Evolutionary conservation across 2,888 invertebrate genomes (phyloP), one percentile per base, ranked within the genome.

Genomic region (Eupeodes latifasciatus): DNA sequence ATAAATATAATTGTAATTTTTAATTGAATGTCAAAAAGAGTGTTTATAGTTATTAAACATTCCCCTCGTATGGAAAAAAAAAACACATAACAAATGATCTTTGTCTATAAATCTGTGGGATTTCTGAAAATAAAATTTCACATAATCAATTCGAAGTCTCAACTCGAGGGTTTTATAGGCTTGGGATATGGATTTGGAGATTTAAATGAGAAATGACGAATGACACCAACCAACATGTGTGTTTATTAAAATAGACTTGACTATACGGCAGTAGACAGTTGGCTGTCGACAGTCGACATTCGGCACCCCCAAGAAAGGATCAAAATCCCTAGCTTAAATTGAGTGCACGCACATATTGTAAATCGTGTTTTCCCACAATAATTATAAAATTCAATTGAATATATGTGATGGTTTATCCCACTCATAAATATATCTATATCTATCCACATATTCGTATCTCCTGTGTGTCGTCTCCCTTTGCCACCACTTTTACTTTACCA

Each of bases 331-430:
- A 27, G 12, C 11, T 12, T 49, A 36, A 16, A 57, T 3, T 11
- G 11, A 11, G 55, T 9, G 10, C 14, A 53, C 6, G 6, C 14
- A 55, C 6, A 19, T 1, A 40, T 12, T 19, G 40, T 75, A 74
- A 75, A 78, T 77, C 55, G 51, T 59, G 34, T 49, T 78, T 85
- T 85, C 88, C 77, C 88, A 81, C 88, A 88, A 79, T 83, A 87
- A 88, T 84, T 84, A 40, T 40, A 81, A 84, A 84, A 88, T 84
- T 85, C 84, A 84, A 81, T 88, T 84, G 81, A 77, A 85, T 49
- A 27, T 9, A 9, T 7, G 40, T 40, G 4, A 57, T n/a, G 57
- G 27, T 14, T 62, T 59, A 84, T 67, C 19, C 14, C 80, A 69
- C 64, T 47, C 66, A 66, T 27, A 64, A 27, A 19, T 16, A 44